Percentiles rank a stretch among this genome's conserved stretches.
Evolutionary conservation across 1,140 invertebrate genomes (phyloP).

Genomic region (Drosophila obscura): DNA sequence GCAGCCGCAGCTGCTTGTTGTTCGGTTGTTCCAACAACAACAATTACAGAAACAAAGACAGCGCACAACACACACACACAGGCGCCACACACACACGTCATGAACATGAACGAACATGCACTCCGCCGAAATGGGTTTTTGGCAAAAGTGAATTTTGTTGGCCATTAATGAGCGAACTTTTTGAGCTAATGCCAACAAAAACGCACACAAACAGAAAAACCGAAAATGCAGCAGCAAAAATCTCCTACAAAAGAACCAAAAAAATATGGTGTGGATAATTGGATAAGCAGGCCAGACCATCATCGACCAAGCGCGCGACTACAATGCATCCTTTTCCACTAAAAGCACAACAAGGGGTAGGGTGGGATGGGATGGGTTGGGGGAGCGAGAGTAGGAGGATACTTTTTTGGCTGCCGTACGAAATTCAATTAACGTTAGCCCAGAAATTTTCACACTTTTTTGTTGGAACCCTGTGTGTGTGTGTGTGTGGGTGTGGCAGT

Average conservation of each 20-base stretch:
- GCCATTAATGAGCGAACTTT: conserved; percentile 68
- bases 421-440: conserved; percentile 67
- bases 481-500: conserved; percentile 10
- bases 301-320: conserved; percentile 12
- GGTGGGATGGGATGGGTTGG: no score
- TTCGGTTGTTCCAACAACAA: conserved; percentile 11
- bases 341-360: conserved; percentile 11
- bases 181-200: conserved; percentile 59
- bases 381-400: neutral
- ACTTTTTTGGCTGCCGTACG: conserved; percentile 22
- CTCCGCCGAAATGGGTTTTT: conserved; percentile 11
- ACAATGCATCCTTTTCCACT: neutral
- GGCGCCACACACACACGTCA: conserved; percentile 3
- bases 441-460: conserved; percentile 44
- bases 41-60: conserved; percentile 11
- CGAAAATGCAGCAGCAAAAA: no score
- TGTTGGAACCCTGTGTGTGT: neutral
- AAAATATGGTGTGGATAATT: conserved; percentile 37
- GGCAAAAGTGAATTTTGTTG: conserved; percentile 56
- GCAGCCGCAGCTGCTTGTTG: conserved; percentile 4
- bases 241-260: conserved; percentile 3
- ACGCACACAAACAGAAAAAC: neutral
- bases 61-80: neutral
- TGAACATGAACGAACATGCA: no score
- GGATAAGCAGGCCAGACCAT: conserved; percentile 45